phyloP scores from a whole-genome alignment of 2,888 invertebrate species.

The Sesia bembeciformis region DNA sequence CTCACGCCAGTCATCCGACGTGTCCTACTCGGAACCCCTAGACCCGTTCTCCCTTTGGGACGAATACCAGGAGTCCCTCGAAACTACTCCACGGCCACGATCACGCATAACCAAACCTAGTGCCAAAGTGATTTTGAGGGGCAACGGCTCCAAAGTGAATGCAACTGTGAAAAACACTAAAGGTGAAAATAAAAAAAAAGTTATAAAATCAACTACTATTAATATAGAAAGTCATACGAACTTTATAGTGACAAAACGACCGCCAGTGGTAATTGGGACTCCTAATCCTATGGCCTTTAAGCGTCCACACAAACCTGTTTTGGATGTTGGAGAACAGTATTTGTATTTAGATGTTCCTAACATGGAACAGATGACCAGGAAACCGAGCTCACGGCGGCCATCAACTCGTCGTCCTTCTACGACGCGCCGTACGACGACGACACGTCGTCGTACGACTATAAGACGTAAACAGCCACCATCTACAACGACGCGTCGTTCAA shows the following conservation, averaged over 20 bases:
- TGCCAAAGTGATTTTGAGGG: constrained; percentile 52
- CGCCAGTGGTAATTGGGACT: constrained; percentile 16
- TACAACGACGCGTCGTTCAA: constrained; percentile 15
- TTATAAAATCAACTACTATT: constrained; percentile 56
- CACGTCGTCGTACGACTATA: constrained; percentile 15
- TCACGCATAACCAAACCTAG: constrained; percentile 28
- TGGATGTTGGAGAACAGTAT: constrained; percentile 9
- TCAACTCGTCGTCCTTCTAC: constrained; percentile 19
- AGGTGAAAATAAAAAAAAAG: constrained; percentile 39
- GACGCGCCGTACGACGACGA: constrained; percentile 20
- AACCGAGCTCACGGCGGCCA: constrained; percentile 5
- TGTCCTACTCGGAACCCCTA: constrained; percentile 41
- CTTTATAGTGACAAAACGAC: constrained; percentile 50
- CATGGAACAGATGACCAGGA: constrained; percentile 9
- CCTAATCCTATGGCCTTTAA: neutral
- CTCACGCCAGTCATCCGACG: constrained; percentile 20
- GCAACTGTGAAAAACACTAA: constrained; percentile 43
- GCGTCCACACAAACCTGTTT: constrained; percentile 12
- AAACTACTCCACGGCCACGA: constrained; percentile 29
- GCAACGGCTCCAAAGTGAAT: constrained; percentile 47
- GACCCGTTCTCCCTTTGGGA: constrained; percentile 52
- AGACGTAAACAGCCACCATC: constrained; percentile 17
- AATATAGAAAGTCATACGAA: constrained; percentile 66
- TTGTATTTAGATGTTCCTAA: constrained; percentile 31
- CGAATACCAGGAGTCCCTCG: constrained; percentile 49